Evolutionary conservation across 2,797 vertebrate species (phyloP), one percentile per base, ranked within the genome.

Genomic region (Glyptemys insculpta): DNA sequence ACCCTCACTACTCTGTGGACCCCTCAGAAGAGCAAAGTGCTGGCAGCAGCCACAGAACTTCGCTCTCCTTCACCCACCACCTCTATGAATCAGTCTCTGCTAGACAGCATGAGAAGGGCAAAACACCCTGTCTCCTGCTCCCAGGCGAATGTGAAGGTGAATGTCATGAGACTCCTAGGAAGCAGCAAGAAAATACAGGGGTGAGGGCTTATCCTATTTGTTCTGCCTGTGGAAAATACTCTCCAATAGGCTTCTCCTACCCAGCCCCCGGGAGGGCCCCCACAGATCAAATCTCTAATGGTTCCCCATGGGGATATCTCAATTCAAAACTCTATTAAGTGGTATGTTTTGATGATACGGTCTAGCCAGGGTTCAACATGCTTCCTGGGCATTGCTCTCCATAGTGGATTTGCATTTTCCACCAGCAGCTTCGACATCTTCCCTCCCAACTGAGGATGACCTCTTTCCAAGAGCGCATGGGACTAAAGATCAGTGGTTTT

Each of bases 41-140:
- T 29, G 59, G 47, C n/a, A 15, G 37, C 59, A 74, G 62, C 74
- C 52, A 81, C 79, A 65, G 80, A 87, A 29, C 56, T 83, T 16
- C 27, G 16, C 12, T 50, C 79, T 53, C 65, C 29, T 90, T 82
- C 52, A 53, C 65, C 62, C 49, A n/a, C 79, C 68, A 37, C 81
- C 80, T 53, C 85, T 78, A 49, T 16, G 54, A 53, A 0, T 57
- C 86, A 3, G 37, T 53, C 84, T 78, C 0, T 0, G 34, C 8
- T 3, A 80, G 81, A 41, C 4, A 16, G 44, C 90, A 47, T 1
- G 0, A 59, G 74, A 90, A 10, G 80, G 1, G 1, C 80, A 84
- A 91, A 92, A 62, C 19, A 12, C 31, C 15, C 16, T 47, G 21
- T 44, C 15, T 31, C 27, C 41, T 5, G 79, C 21, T 25, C 16